These are phyloP conservation scores for Acromyrmex charruanus DNA, from an alignment of 1,140 invertebrate species.

Conservation along the genomic window DNA sequence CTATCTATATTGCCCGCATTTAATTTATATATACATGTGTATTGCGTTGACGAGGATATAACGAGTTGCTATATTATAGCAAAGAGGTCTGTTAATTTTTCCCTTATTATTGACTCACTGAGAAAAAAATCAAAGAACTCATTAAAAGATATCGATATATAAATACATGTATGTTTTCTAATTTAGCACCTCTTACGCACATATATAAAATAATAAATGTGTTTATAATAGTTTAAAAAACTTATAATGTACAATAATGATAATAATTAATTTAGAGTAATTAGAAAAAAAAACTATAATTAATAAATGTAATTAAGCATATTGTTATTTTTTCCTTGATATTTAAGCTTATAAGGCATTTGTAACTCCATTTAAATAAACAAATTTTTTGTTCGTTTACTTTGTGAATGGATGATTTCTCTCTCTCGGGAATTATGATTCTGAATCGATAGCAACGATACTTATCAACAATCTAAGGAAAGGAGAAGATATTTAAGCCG, in stretches of 20 bases:
- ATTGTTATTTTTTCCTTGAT: not conserved
- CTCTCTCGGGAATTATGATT: not conserved
- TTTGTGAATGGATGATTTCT: not conserved
- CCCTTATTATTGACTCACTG: not conserved
- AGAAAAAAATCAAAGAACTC: not conserved
- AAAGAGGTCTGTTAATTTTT: not conserved
- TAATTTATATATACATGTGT: constrained; percentile 30
- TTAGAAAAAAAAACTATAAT: not conserved
- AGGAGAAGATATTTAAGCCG: not conserved
- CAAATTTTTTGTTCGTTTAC: not conserved
- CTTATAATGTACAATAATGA: not conserved
- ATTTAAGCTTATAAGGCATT: not conserved
- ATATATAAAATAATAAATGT: not conserved
- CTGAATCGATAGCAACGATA: not conserved
- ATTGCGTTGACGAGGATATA: not conserved
- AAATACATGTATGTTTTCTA: not conserved
- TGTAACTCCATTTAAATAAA: not conserved
- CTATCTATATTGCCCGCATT: not conserved
- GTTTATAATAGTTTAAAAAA: not conserved
- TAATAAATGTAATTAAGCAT: not conserved
- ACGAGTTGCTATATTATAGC: not conserved
- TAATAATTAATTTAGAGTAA: not conserved
- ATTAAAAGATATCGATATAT: not conserved
- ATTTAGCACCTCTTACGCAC: not conserved
- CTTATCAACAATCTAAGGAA: not conserved